Evolutionary conservation across 2,797 vertebrate genomes (phyloP), one percentile per base, ranked within the genome.

Genomic region (Pipistrellus pygmaeus): DNA sequence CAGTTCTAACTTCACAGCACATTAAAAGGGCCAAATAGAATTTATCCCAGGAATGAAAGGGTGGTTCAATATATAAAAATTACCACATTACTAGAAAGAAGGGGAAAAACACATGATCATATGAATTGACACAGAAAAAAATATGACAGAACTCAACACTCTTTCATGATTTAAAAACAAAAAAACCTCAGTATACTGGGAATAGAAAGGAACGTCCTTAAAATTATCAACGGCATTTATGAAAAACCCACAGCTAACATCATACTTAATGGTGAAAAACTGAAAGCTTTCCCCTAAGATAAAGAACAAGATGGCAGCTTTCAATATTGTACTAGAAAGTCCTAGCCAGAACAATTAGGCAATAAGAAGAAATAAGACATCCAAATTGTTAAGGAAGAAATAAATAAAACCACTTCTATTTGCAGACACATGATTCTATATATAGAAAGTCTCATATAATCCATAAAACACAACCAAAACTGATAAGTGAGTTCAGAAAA

Each of bases 401-500:
- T n/a, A 94, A 87, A 21, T 87, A 91, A 46, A 46, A 46, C 44
- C 12, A 46, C 44, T 46, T 46, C 76, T 89, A 35, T 41, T 85
- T 85, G 71, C 77, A 82, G 64, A 88, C 53, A 72, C 64, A 89
- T 30, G 46, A 80, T 27, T 85, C 85, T 78, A 41, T 57, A 85
- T 73, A 88, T 18, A 80, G 32, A 80, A 85, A 80, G 66, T 75
- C 85, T 35, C 41, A 21, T 0, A 75, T 41, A 48, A 90, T 51
- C 32, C 75, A 75, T 68, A 90, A 93, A 95, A 93, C 17, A 88
- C 66, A 95, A 75, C 62, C 12, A 81, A 7, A 81, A 32, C 41
- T 90, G 73, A 85, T 44, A 69, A 90, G 69, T 27, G 27, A 88
- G 72, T 69, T 93, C 25, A 86, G 35, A 35, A 51, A 95, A 90